These are phyloP conservation scores for Manis crassicaudata DNA, from an alignment of 2,797 vertebrate species.

Conservation along the genomic window DNA sequence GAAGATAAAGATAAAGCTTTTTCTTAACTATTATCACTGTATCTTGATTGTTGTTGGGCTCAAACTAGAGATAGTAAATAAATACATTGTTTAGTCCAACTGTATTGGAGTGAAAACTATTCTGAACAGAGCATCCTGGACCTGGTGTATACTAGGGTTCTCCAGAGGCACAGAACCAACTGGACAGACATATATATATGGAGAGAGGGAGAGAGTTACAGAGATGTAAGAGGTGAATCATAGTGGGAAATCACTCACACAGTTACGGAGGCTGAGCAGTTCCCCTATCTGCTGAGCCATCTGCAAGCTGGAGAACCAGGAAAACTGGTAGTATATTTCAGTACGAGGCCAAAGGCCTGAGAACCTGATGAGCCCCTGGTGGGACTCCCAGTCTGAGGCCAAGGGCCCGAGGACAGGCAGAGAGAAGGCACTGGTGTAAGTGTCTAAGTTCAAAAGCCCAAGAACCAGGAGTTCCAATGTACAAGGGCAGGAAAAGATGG, in stretches of 20 bases:
- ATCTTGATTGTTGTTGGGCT: background rate
- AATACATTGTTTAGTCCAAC: background rate
- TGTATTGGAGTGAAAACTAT: background rate
- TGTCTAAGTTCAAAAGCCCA: background rate
- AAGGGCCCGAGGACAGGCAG: background rate
- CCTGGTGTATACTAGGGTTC: background rate
- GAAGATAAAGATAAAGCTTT: background rate
- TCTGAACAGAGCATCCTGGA: background rate
- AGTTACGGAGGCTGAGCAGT: background rate
- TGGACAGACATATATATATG: background rate
- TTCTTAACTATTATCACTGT: background rate
- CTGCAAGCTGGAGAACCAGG: background rate
- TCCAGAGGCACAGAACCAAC: background rate
- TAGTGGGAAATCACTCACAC: background rate
- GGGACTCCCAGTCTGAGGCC: background rate
- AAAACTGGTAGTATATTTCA: background rate
- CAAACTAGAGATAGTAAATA: background rate
- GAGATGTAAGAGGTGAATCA: background rate
- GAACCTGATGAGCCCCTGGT: background rate
- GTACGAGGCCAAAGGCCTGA: background rate
- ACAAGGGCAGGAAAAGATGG: background rate
- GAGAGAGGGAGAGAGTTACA: background rate
- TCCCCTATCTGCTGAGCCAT: background rate
- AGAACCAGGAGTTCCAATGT: background rate
- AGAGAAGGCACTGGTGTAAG: background rate